These are phyloP conservation scores for Megaceryle maxima DNA, from an alignment of 2,113 vertebrate species.

Conservation along the genomic window DNA sequence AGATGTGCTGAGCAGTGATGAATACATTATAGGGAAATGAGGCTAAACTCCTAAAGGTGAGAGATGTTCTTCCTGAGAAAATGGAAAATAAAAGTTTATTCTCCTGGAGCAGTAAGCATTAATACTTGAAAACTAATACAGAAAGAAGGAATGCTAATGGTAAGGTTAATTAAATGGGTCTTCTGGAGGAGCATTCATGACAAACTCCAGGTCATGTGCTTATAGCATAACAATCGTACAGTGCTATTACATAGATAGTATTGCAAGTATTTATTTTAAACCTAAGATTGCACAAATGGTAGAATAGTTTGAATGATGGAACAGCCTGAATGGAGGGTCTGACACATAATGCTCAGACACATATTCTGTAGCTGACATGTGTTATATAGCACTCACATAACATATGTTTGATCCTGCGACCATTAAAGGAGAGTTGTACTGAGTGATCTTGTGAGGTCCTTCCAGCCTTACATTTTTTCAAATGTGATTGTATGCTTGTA, in stretches of 20 bases:
- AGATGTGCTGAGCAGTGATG: constrained; percentile 75
- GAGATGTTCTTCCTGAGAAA: constrained; percentile 43
- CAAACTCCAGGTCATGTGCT: background rate
- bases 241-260: background rate
- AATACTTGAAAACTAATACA: background rate
- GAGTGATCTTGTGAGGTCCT: constrained; percentile 36
- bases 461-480: background rate
- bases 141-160: background rate
- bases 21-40: constrained; percentile 73
- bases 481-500: background rate
- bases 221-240: background rate
- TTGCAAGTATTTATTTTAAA: constrained; percentile 3
- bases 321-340: background rate
- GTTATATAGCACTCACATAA: background rate
- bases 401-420: constrained; percentile 30
- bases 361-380: constrained; percentile 13
- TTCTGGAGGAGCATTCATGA: fast-evolving
- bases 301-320: background rate
- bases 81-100: background rate
- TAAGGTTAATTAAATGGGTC: background rate
- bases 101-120: background rate
- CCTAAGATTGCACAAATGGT: background rate
- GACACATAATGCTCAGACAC: background rate
- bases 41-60: constrained; percentile 64
- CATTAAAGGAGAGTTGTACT: background rate